Conservation (phyloP, 2,888 invertebrate genomes). For the Emmelina monodactyla region DNA sequence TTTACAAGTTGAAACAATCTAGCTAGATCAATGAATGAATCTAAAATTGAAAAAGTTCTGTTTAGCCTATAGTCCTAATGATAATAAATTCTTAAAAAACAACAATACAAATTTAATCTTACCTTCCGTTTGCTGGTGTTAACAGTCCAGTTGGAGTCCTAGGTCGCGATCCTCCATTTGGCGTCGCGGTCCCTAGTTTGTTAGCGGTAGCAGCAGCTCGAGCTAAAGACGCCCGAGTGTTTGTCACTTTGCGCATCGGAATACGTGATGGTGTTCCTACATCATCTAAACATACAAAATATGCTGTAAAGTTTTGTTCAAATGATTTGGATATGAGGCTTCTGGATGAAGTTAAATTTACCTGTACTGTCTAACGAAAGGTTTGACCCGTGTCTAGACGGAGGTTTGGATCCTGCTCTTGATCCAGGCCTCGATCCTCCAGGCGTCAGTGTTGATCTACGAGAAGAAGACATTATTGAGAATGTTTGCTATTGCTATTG, state of each 20-base stretch:
- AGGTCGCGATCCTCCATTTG: constrained; percentile 71
- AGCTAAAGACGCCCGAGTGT: constrained; percentile 60
- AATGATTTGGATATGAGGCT: background rate
- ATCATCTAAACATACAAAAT: constrained; percentile 63
- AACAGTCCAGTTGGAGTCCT: constrained; percentile 80
- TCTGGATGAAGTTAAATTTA: constrained; percentile 27
- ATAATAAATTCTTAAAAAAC: background rate
- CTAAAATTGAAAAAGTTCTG: too few species aligned
- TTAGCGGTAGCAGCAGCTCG: constrained; percentile 69
- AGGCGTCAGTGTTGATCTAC: constrained; percentile 75
- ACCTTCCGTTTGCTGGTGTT: constrained; percentile 82
- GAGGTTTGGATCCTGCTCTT: constrained; percentile 88
- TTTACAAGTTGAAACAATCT: too few species aligned
- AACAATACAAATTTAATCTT: constrained; percentile 18
- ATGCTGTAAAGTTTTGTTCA: background rate
- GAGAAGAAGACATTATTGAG: constrained; percentile 5
- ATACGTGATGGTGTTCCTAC: constrained; percentile 81
- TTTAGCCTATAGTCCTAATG: too few species aligned
- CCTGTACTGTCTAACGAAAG: constrained; percentile 89
- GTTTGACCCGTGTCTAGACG: constrained; percentile 92
- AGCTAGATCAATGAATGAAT: too few species aligned
- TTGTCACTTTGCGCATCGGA: constrained; percentile 75
- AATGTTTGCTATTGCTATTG: background rate
- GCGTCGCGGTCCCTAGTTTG: constrained; percentile 63
- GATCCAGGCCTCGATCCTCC: constrained; percentile 85